Evolutionary conservation across 2,797 vertebrate species (phyloP).

Genomic region (Acipenser oxyrinchus): DNA sequence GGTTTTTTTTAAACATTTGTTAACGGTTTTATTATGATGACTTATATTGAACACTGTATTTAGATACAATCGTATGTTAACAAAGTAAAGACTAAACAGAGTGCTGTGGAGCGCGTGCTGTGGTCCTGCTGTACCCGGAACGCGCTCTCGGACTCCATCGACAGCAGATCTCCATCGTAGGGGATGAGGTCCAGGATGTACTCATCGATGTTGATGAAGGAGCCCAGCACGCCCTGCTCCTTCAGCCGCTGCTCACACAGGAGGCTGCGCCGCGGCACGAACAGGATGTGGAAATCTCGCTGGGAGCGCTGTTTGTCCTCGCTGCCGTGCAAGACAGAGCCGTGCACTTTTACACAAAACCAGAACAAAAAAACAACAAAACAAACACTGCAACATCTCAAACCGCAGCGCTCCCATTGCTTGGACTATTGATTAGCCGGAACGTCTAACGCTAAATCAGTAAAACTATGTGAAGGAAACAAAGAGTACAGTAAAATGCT

Average conservation of each 20-base stretch:
- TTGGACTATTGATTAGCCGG: too few species aligned
- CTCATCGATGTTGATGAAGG: conserved; percentile 85
- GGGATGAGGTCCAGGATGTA: conserved; percentile 94
- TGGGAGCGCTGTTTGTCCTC: conserved; percentile 76
- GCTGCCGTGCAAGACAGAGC: conserved; percentile 37
- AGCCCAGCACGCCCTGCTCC: conserved; percentile 82
- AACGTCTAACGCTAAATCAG: too few species aligned
- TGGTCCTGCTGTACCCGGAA: conserved; percentile 66
- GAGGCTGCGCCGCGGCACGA: conserved; percentile 87
- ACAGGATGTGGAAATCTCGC: conserved; percentile 91
- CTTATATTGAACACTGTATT: not conserved
- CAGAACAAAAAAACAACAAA: not conserved
- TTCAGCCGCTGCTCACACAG: conserved; percentile 91
- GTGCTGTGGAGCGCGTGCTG: too few species aligned
- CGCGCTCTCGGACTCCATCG: conserved; percentile 91
- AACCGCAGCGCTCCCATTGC: too few species aligned
- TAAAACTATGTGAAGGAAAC: too few species aligned
- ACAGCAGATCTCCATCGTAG: conserved; percentile 89
- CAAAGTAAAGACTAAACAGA: not conserved
- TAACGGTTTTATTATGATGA: too few species aligned
- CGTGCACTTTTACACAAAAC: not conserved
- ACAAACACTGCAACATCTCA: too few species aligned
- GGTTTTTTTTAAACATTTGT: too few species aligned
- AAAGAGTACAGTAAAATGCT: too few species aligned
- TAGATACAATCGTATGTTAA: not conserved